These are phyloP conservation scores for Lasioglossum vierecki DNA, from an alignment of 2,888 invertebrate genomes.

Conservation along the genomic window DNA sequence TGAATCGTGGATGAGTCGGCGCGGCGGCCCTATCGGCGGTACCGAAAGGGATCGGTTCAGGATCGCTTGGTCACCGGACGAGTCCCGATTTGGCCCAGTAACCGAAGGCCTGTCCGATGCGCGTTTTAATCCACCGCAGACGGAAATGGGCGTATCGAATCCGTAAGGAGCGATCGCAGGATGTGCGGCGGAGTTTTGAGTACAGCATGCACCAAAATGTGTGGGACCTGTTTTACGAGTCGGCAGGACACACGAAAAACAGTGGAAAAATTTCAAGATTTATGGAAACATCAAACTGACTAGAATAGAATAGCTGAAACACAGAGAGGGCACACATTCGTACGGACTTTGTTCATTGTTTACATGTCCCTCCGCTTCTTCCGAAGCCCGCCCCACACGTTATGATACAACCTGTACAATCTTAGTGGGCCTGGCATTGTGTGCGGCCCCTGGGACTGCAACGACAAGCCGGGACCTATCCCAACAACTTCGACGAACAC, in stretches of 20 bases:
- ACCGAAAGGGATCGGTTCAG: conserved; percentile 20
- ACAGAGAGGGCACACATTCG: not conserved
- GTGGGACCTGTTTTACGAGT: not conserved
- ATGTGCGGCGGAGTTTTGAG: conserved; percentile 58
- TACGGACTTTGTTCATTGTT: not conserved
- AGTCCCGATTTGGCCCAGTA: conserved; percentile 38
- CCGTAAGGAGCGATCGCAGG: conserved; percentile 53
- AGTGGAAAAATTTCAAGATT: not conserved
- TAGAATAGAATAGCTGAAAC: not conserved
- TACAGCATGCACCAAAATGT: not conserved
- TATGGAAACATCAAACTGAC: not conserved
- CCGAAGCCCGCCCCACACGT: not conserved
- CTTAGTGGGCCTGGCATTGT: conserved; percentile 48
- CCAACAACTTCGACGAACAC: conserved; percentile 67
- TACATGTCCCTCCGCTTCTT: not conserved
- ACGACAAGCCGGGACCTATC: conserved; percentile 68
- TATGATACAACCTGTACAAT: conserved; percentile 26
- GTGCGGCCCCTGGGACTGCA: conserved; percentile 33
- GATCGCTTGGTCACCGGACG: conserved; percentile 30
- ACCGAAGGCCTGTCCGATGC: conserved; percentile 32
- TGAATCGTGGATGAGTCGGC: conserved; percentile 65
- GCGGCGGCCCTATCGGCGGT: conserved; percentile 1
- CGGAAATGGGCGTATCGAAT: conserved; percentile 68
- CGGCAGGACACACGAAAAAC: not conserved
- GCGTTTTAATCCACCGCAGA: conserved; percentile 52